A percentile compares a stretch with the other conserved stretches of the same genome.
Conservation (phyloP, 2,888 invertebrate genomes). For the Sarcophaga rosellei region DNA sequence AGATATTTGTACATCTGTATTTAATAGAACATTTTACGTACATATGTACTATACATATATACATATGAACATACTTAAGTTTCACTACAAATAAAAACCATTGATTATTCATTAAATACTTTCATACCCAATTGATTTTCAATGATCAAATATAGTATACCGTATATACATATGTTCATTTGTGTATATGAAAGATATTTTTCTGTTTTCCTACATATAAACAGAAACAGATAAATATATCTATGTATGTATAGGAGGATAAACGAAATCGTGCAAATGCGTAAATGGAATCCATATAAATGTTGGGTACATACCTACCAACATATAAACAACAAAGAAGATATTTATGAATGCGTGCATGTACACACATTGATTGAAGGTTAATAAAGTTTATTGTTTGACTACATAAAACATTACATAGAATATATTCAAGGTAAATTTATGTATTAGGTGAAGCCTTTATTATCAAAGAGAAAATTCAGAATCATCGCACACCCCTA, state of each 20-base stretch:
- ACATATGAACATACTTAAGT: neutral
- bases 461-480: no score
- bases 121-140: constrained; percentile 56
- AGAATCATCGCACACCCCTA: no score
- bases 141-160: constrained; percentile 30
- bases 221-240: neutral
- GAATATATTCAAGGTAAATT: no score
- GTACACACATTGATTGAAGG: no score
- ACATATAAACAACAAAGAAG: neutral
- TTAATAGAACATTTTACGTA: constrained; percentile 1
- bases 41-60: neutral
- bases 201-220: neutral
- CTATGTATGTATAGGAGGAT: neutral
- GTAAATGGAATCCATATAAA: neutral
- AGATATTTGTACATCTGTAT: neutral
- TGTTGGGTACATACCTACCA: neutral
- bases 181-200: neutral
- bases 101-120: constrained; percentile 56
- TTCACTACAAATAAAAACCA: neutral
- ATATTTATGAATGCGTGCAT: neutral
- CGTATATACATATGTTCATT: neutral
- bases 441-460: no score
- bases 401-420: no score
- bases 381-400: no score
- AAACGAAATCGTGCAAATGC: neutral